Conservation (phyloP, 2,113 vertebrate species). For the Lampris incognitus region DNA sequence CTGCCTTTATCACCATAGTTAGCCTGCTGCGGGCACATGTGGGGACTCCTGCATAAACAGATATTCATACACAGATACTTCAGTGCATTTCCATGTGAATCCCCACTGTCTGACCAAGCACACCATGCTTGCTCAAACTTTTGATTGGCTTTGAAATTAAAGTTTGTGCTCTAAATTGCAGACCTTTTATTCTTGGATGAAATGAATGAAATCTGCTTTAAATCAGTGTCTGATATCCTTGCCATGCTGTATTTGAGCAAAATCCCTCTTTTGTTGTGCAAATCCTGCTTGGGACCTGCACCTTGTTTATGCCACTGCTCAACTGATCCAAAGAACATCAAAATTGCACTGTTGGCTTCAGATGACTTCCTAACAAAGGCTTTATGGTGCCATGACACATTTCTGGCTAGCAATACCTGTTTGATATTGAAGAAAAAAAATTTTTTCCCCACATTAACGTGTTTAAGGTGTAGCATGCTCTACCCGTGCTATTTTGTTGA, state of each 20-base stretch:
- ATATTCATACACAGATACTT: neutral
- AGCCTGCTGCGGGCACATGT: conserved; percentile 19
- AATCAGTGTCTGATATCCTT: neutral
- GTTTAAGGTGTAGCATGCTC: too few species aligned
- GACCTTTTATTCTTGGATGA: neutral
- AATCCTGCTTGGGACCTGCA: too few species aligned
- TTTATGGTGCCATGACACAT: too few species aligned
- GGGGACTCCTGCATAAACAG: neutral
- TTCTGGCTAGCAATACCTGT: too few species aligned
- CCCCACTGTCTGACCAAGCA: neutral
- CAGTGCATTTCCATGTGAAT: neutral
- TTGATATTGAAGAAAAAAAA: too few species aligned
- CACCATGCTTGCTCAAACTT: neutral
- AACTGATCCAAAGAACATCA: too few species aligned
- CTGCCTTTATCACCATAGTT: conserved; percentile 57
- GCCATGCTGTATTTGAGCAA: neutral
- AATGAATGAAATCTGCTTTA: neutral
- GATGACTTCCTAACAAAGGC: too few species aligned
- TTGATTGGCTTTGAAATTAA: neutral
- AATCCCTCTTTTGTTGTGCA: neutral
- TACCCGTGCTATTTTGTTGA: too few species aligned
- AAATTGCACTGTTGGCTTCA: too few species aligned
- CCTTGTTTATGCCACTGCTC: too few species aligned
- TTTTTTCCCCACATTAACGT: too few species aligned
- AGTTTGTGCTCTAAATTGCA: neutral